These are phyloP conservation scores for Catocala fraxini DNA, from an alignment of 2,888 invertebrate species.

Conservation along the genomic window DNA sequence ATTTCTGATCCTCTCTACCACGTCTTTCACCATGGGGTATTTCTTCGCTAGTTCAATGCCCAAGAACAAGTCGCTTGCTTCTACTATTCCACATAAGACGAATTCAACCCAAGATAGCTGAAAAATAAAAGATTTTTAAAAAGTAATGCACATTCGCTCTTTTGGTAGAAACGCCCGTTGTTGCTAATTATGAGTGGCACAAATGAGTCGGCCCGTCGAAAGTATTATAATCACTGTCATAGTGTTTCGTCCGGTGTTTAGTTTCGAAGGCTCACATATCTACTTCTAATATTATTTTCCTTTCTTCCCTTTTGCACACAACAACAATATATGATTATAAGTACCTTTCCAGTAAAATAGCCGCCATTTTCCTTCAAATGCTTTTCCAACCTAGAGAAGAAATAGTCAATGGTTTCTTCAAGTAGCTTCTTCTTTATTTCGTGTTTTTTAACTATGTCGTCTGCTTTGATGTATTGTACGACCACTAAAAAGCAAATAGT, in stretches of 20 bases:
- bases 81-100: slow-evolving; percentile 70
- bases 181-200: too few species aligned
- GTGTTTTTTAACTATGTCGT: slow-evolving; percentile 59
- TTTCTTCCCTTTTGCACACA: too few species aligned
- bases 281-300: too few species aligned
- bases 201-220: too few species aligned
- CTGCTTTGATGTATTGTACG: slow-evolving; percentile 53
- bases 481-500: slow-evolving; percentile 60
- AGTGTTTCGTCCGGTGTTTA: too few species aligned
- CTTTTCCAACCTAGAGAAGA: slow-evolving; percentile 73
- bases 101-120: slow-evolving; percentile 80
- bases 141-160: too few species aligned
- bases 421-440: slow-evolving; percentile 61
- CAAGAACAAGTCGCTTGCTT: slow-evolving; percentile 64
- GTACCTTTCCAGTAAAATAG: slow-evolving; percentile 71
- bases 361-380: slow-evolving; percentile 70
- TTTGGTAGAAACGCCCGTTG: too few species aligned
- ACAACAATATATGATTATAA: too few species aligned
- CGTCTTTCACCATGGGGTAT: slow-evolving; percentile 62
- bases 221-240: too few species aligned
- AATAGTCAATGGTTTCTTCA: slow-evolving; percentile 65
- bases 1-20: slow-evolving; percentile 60
- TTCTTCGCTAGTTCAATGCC: slow-evolving; percentile 63
- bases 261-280: too few species aligned
- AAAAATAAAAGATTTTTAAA: too few species aligned